Percentiles rank a stretch among this genome's conserved stretches.
These are phyloP conservation scores for Neuroscelio doddi DNA, from an alignment of 2,888 invertebrate species.

Conservation along the genomic window DNA sequence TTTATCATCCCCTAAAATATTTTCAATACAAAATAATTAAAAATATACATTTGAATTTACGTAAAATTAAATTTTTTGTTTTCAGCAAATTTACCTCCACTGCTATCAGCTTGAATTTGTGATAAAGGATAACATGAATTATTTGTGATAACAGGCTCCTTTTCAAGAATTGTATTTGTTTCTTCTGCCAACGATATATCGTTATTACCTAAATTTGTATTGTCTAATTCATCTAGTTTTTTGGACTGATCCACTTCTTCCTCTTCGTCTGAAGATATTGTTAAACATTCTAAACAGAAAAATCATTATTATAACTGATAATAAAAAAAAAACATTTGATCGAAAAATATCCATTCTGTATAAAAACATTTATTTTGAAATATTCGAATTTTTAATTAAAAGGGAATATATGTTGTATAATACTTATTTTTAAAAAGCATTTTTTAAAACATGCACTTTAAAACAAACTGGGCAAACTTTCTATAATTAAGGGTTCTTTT, in stretches of 20 bases:
- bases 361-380: no score
- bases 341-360: no score
- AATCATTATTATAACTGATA: no score
- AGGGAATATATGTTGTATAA: no score
- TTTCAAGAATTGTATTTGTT: slow-evolving; percentile 62
- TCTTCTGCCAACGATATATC: slow-evolving; percentile 50
- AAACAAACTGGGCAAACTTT: no score
- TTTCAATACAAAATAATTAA: neutral
- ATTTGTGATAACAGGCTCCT: slow-evolving; percentile 70
- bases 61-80: no score
- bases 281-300: slow-evolving; percentile 66
- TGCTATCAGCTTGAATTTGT: neutral
- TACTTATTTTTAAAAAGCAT: no score
- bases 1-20: slow-evolving; percentile 15
- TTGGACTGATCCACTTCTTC: slow-evolving; percentile 58
- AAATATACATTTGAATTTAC: no score
- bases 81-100: slow-evolving; percentile 5
- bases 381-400: no score
- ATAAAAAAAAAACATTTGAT: no score
- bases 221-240: slow-evolving; percentile 38
- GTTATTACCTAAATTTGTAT: slow-evolving; percentile 32
- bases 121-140: slow-evolving; percentile 36
- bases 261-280: slow-evolving; percentile 72
- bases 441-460: no score
- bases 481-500: no score